Conservation (phyloP, 2,113 vertebrate species). For the Apus apus region DNA sequence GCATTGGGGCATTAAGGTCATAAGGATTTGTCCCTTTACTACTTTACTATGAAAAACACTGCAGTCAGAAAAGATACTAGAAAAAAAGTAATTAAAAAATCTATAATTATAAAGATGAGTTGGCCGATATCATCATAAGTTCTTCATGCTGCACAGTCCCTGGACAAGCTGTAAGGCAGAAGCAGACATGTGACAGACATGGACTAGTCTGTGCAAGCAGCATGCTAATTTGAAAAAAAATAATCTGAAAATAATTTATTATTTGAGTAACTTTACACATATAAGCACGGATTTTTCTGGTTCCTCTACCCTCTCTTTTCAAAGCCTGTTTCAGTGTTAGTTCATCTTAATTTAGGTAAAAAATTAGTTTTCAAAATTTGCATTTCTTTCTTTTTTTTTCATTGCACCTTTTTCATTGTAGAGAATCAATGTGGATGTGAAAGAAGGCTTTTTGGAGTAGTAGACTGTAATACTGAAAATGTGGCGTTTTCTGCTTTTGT, state of each 20-base stretch:
- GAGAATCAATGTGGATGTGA: not conserved
- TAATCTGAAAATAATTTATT: not conserved
- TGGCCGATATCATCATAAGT: not conserved
- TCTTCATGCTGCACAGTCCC: not conserved
- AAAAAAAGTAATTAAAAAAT: not conserved
- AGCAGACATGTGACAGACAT: not conserved
- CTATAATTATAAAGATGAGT: too few relatives aligned
- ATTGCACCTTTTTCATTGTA: not conserved
- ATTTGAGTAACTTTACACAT: not conserved
- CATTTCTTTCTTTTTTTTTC: not conserved
- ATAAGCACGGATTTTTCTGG: not conserved
- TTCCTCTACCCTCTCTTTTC: not conserved
- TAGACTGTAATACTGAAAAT: not conserved
- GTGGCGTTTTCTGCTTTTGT: not conserved
- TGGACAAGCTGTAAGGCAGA: not conserved
- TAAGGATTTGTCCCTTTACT: not conserved
- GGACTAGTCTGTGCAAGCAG: not conserved
- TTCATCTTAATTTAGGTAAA: not conserved
- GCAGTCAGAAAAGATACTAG: not conserved
- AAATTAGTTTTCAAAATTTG: not conserved
- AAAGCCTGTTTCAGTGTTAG: not conserved
- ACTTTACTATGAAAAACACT: not conserved
- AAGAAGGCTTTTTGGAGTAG: not conserved
- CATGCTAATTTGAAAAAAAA: not conserved
- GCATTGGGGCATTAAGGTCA: rapidly evolving